Evolutionary conservation across 1,140 invertebrate genomes (phyloP).

Genomic region (Lethocerus indicus): DNA sequence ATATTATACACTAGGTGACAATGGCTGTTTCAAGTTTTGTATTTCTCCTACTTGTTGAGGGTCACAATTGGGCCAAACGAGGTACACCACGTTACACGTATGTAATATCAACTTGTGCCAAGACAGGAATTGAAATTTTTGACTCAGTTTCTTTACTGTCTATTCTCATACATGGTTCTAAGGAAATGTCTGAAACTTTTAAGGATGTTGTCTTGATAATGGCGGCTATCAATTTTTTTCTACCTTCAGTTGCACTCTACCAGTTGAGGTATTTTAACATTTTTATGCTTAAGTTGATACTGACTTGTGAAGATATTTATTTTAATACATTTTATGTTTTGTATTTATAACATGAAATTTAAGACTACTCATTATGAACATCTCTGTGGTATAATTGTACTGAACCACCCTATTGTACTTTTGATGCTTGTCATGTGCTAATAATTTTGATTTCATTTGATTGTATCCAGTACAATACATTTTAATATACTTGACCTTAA

Average conservation of each 20-base stretch:
- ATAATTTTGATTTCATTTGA: too few species aligned
- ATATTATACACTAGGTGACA: slow-evolving; percentile 19
- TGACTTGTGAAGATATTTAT: too few species aligned
- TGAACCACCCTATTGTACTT: too few species aligned
- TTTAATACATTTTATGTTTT: too few species aligned
- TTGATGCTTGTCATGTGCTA: too few species aligned
- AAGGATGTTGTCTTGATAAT: slow-evolving; percentile 27
- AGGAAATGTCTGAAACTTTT: slow-evolving; percentile 8
- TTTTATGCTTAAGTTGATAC: too few species aligned
- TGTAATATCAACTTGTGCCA: slow-evolving; percentile 26
- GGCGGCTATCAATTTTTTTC: slow-evolving; percentile 34
- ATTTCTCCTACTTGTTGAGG: slow-evolving; percentile 34
- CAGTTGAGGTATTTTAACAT: slow-evolving; percentile 26
- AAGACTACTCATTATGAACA: too few species aligned
- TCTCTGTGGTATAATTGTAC: too few species aligned
- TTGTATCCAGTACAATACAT: too few species aligned
- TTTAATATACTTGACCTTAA: neutral
- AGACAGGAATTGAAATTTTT: slow-evolving; percentile 33
- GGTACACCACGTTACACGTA: slow-evolving; percentile 26
- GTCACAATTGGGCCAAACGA: slow-evolving; percentile 31
- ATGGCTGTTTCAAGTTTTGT: slow-evolving; percentile 30
- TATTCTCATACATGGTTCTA: slow-evolving; percentile 14
- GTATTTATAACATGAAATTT: too few species aligned
- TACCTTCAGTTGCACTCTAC: slow-evolving; percentile 36
- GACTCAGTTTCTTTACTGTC: slow-evolving; percentile 28